Evolutionary conservation across 2,888 invertebrate genomes (phyloP), one percentile per base, ranked within the genome.

Genomic region (Odontomyia ornata): DNA sequence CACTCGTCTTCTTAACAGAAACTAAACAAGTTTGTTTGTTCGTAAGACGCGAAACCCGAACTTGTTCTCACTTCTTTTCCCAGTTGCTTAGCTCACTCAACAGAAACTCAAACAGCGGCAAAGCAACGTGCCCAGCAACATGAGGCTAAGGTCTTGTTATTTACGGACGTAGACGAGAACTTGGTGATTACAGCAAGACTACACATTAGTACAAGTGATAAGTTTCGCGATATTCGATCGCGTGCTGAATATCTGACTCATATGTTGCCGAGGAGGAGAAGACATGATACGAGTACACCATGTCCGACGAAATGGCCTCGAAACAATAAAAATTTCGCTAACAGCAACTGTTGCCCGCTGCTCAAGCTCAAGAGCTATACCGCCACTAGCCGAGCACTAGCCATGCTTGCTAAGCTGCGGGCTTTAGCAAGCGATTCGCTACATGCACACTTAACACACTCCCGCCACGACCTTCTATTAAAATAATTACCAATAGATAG

Each of bases 21-120:
- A 69, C 46, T 69, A 69, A 69, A 69, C 47, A 69, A 47, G 25
- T 69, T 69, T 69, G 25, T 47, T 69, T 18, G 36, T 69, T 25
- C 21, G 69, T 47, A 18, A 43, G 18, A 36, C 23, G 47, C 69
- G 69, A 46, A 69, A 69, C 47, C 69, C 69, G 69, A 25, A 69
- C 69, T 69, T 30, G 69, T 47, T 25, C 3, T 65, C 15, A 18
- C 60, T 21, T 60, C 60, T 52, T 52, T 21, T 60, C 60, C 13
- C 13, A 60, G 1, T 23, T 60, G 36, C 36, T 36, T 36, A 60
- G 1, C 18, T 23, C 25, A 60, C 60, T 60, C 60, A 60, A 23
- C 21, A 18, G 21, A 52, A 36, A 36, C 52, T 52, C 15, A 36
- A 9, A 9, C 36, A 36, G 36, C 36, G 13, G 52, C 52, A 52